These are phyloP conservation scores for Syngnathus rostellatus DNA, from an alignment of 2,797 vertebrate genomes.

Conservation along the genomic window DNA sequence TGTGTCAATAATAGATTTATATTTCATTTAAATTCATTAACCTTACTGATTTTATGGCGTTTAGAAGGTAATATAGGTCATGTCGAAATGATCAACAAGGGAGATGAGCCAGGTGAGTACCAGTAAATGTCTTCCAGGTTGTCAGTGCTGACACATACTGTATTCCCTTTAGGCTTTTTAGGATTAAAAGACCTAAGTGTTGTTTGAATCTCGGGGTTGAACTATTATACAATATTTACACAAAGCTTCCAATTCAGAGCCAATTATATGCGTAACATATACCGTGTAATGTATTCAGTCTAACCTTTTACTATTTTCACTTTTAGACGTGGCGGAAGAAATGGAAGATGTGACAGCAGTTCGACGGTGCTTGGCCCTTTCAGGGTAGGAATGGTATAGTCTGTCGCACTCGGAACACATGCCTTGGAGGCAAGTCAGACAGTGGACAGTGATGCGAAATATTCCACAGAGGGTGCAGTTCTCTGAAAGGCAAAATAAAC, in stretches of 20 bases:
- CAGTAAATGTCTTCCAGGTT: background rate
- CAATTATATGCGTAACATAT: too few species aligned
- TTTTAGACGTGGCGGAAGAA: conserved; percentile 35
- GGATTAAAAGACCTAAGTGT: background rate
- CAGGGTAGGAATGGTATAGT: conserved; percentile 77
- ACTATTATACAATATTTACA: background rate
- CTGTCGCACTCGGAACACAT: conserved; percentile 76
- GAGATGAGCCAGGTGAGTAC: background rate
- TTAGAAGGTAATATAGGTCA: background rate
- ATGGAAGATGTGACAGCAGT: conserved; percentile 41
- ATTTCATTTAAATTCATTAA: background rate
- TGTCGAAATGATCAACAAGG: background rate
- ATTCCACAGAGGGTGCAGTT: conserved; percentile 78
- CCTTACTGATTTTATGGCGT: background rate
- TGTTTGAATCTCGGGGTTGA: too few species aligned
- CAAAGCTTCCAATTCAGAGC: background rate
- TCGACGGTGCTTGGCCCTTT: conserved; percentile 65
- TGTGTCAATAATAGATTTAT: background rate
- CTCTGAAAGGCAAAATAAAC: conserved; percentile 31
- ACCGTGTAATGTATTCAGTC: background rate
- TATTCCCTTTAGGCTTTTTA: background rate
- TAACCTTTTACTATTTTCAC: conserved; percentile 50
- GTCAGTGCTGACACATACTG: background rate
- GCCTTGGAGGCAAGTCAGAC: conserved; percentile 72
- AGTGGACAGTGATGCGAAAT: conserved; percentile 67